Percentiles rank a stretch among this genome's conserved stretches.
phyloP scores from a whole-genome alignment of 92 coral and sea anemone species.

The Palythoa heliodiscus region DNA sequence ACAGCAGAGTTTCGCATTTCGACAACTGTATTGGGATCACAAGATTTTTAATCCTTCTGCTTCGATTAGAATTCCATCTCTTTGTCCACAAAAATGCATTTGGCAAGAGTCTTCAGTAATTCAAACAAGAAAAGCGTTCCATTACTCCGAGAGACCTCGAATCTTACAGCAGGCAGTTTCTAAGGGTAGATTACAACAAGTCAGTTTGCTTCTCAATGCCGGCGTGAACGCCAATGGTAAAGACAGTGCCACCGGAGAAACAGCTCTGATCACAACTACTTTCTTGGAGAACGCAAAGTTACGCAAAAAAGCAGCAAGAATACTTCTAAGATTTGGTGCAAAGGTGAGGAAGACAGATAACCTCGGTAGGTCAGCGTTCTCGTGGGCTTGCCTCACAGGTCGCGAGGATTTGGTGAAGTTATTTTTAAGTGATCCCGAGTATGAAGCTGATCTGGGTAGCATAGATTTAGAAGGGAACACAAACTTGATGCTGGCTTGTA shows the following conservation, averaged over 20 bases:
- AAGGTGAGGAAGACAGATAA: conserved; percentile 70
- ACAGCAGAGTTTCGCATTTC: neutral
- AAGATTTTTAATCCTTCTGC: neutral
- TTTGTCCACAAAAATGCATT: conserved; percentile 9
- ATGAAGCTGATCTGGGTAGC: conserved; percentile 71
- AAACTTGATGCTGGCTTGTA: conserved; percentile 86
- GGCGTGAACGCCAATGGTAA: conserved; percentile 88
- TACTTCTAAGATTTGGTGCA: conserved; percentile 82
- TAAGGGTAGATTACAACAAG: conserved; percentile 80
- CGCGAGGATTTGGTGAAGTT: conserved; percentile 77
- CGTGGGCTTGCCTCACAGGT: conserved; percentile 87
- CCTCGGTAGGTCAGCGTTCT: conserved; percentile 73
- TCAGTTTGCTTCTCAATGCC: conserved; percentile 84
- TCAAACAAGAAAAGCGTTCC: neutral
- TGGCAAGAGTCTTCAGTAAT: neutral
- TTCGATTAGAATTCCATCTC: conserved; percentile 1
- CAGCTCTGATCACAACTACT: conserved; percentile 82
- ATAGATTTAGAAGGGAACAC: conserved; percentile 82
- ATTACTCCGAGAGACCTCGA: conserved; percentile 63
- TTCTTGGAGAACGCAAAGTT: conserved; percentile 78
- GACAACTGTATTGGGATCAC: conserved; percentile 16
- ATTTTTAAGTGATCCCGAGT: conserved; percentile 72
- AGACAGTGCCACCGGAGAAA: conserved; percentile 79
- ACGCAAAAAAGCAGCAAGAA: conserved; percentile 70
- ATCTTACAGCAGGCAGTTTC: conserved; percentile 91